These are phyloP conservation scores for Psettodes erumei DNA, from an alignment of 2,113 vertebrate species.

Conservation along the genomic window DNA sequence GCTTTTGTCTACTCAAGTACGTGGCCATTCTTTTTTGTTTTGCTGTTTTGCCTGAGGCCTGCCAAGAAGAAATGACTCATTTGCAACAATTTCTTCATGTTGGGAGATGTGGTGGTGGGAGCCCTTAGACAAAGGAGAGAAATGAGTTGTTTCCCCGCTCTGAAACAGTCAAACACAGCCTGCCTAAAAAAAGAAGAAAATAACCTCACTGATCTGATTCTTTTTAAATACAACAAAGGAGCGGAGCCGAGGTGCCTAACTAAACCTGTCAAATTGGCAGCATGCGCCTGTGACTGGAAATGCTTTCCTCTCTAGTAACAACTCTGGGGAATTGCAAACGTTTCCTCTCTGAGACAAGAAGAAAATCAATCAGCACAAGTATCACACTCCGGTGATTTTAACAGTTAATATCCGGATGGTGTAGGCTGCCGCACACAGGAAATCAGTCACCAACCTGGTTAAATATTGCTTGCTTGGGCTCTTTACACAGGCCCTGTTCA, in stretches of 20 bases:
- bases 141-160: constrained; percentile 50
- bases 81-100: constrained; percentile 67
- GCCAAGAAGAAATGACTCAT: constrained; percentile 74
- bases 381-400: constrained; percentile 76
- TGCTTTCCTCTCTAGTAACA: constrained; percentile 68
- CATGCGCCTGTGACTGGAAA: constrained; percentile 64
- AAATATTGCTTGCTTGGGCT: constrained; percentile 34
- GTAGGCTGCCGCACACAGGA: constrained; percentile 42
- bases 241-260: constrained; percentile 65
- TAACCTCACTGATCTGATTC: constrained; percentile 53
- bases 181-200: constrained; percentile 25
- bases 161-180: constrained; percentile 35
- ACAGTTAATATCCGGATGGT: constrained; percentile 72
- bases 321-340: constrained; percentile 74
- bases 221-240: constrained; percentile 74
- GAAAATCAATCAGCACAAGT: constrained; percentile 73
- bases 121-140: constrained; percentile 58
- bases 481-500: constrained; percentile 19
- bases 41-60: constrained; percentile 48
- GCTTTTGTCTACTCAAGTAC: constrained; percentile 53
- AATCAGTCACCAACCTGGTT: constrained; percentile 56
- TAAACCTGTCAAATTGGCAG: constrained; percentile 80
- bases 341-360: constrained; percentile 56
- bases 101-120: constrained; percentile 43
- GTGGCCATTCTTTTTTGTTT: constrained; percentile 42